These are phyloP conservation scores for Macrotus californicus DNA, from an alignment of 2,113 vertebrate genomes.

Conservation along the genomic window DNA sequence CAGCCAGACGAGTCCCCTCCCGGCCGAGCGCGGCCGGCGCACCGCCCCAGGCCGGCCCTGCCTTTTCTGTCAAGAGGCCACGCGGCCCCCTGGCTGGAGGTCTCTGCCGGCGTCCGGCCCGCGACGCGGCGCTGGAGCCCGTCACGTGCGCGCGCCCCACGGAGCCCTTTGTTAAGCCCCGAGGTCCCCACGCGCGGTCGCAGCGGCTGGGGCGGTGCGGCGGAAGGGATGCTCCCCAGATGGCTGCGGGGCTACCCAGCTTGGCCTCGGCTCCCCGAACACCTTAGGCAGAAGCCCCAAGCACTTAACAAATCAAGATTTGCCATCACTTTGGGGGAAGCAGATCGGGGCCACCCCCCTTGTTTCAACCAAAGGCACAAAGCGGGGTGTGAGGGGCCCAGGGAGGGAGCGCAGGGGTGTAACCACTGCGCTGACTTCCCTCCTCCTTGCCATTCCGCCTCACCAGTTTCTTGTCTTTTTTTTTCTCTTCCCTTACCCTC, in stretches of 20 bases:
- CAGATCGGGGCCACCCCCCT: conserved; percentile 43
- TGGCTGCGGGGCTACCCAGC: not conserved
- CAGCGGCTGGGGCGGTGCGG: not conserved
- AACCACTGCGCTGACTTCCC: conserved; percentile 44
- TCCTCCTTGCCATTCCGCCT: conserved; percentile 4
- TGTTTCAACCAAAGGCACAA: conserved; percentile 31
- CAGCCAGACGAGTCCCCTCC: conserved; percentile 74
- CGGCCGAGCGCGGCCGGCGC: not conserved
- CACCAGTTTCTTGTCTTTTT: not conserved
- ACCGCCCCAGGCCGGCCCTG: conserved; percentile 54
- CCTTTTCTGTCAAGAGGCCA: conserved; percentile 35
- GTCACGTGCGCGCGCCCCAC: conserved; percentile 56
- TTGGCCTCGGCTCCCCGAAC: not conserved
- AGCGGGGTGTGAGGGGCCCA: not conserved
- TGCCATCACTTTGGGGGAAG: not conserved
- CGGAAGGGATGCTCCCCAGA: not conserved
- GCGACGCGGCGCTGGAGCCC: not conserved
- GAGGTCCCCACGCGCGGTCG: conserved; percentile 20
- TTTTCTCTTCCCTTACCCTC: not conserved
- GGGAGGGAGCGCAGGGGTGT: conserved; percentile 24
- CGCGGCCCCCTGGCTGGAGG: conserved; percentile 42
- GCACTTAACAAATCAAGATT: not conserved
- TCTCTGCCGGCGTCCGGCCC: not conserved
- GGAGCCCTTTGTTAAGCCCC: conserved; percentile 62
- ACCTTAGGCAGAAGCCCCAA: not conserved